Evolutionary conservation across 2,113 vertebrate species (phyloP).

Genomic region (Heloderma charlesbogerti): DNA sequence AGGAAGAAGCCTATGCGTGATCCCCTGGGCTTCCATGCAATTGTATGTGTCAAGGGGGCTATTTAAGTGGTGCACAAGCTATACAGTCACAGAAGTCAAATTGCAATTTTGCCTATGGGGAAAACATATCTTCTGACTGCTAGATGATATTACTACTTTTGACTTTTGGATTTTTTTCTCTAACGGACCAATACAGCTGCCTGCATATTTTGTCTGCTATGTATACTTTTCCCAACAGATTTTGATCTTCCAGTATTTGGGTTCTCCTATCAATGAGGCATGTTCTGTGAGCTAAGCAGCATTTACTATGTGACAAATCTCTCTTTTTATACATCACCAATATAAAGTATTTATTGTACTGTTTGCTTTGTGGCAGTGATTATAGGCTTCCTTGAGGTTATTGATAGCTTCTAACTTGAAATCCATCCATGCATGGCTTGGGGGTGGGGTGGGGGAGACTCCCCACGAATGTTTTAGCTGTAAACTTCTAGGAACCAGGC

Average conservation of each 20-base stretch:
- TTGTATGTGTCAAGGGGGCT: neutral
- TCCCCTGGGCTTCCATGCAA: neutral
- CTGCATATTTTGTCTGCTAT: neutral
- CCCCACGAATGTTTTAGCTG: neutral
- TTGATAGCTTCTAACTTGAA: constrained; percentile 9
- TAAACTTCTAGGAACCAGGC: neutral
- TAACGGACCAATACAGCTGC: neutral
- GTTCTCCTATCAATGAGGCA: neutral
- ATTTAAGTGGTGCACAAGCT: neutral
- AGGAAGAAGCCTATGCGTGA: neutral
- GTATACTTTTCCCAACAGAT: neutral
- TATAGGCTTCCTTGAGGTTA: neutral
- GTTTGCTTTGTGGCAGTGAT: neutral
- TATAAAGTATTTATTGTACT: neutral
- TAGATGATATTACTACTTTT: neutral
- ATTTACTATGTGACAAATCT: neutral
- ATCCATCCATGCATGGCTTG: neutral
- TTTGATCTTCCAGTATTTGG: neutral
- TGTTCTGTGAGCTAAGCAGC: neutral
- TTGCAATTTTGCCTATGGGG: neutral
- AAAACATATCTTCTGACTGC: neutral
- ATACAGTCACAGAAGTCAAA: neutral
- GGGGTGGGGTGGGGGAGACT: neutral
- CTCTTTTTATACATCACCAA: neutral
- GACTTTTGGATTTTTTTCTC: neutral